Evolutionary conservation across 2,797 vertebrate species (phyloP), one percentile per base, ranked within the genome.

Genomic region (Morelia viridis): DNA sequence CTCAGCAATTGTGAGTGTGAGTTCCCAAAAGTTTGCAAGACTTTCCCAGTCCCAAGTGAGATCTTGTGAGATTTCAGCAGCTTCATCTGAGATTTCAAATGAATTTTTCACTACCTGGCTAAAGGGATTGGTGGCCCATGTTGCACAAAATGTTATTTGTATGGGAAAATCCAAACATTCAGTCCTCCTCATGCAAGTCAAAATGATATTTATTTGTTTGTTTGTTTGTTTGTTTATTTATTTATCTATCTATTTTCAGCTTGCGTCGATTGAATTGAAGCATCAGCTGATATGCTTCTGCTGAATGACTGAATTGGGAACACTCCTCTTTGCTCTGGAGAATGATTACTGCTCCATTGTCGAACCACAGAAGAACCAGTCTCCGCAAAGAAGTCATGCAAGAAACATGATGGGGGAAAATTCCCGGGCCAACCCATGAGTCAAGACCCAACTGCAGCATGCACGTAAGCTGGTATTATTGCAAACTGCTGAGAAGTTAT

Each of bases 401-500:
- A 57, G 85, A 22, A 71, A 60, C 62, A 53, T 3, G 11, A 35
- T 35, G 10, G 56, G 0, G 61, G 61, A 50, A 84, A 92, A 58
- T 11, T 50, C 9, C 19, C 62, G 50, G 76, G 7, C 58, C 28
- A 68, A 41, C 3, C 19, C 26, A 89, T 6, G 4, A 89, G 24
- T 15, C 61, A 22, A 60, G 4, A 1, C 17, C 80, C 26, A 76
- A 15, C 10, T 60, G 24, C 5, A 22, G 24, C 8, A 1, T 6
- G 5, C 0, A 1, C 13, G 5, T 50, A n/a, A 22, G 76, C 28
- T 57, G 35, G 12, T 62, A 94, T 93, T 88, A 89, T 68, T 92
- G 62, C 61, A 94, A 94, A 91, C 91, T 68, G 65, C 2, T 95
- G 64, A 93, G 89, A 92, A 94, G 92, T 96, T 91, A 92, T 87